Percentiles rank a stretch among this genome's conserved stretches.
These are phyloP conservation scores for Equus przewalskii DNA, from an alignment of 2,113 vertebrate species.

Conservation along the genomic window DNA sequence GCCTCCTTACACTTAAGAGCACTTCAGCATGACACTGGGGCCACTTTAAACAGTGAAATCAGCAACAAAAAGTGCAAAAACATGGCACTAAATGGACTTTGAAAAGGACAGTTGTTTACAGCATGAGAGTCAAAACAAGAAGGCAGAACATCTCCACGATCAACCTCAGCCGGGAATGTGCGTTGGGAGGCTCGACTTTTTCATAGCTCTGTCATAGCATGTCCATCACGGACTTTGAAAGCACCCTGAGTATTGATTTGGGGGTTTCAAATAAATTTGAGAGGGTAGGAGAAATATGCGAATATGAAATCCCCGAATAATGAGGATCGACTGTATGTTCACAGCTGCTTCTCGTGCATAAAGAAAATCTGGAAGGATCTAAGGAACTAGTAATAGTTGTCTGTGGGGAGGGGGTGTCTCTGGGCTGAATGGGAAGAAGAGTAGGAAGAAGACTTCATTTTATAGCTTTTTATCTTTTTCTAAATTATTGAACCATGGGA, in stretches of 20 bases:
- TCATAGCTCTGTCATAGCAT: not conserved
- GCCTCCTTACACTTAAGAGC: not conserved
- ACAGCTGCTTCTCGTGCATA: not conserved
- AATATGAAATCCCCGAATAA: not conserved
- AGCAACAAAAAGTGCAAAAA: not conserved
- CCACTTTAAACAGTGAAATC: not conserved
- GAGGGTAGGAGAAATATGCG: not conserved
- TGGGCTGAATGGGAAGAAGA: not conserved
- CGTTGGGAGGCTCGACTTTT: not conserved
- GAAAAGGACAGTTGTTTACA: not conserved
- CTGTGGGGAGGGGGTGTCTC: not conserved
- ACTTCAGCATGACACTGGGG: not conserved
- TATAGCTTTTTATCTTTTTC: not conserved
- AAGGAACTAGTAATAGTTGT: not conserved
- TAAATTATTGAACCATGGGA: not conserved
- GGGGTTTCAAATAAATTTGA: not conserved
- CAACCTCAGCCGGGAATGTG: not conserved
- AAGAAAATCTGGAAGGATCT: constrained; percentile 10
- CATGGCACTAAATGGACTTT: not conserved
- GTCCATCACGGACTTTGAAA: not conserved
- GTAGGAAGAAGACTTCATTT: not conserved
- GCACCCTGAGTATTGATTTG: accelerated
- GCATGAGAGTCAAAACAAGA: not conserved
- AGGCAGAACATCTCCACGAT: accelerated
- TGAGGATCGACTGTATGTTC: not conserved